Base-by-base conservation (phyloP, 2,888 invertebrate genomes). In the Cynaeus angustus region DNA sequence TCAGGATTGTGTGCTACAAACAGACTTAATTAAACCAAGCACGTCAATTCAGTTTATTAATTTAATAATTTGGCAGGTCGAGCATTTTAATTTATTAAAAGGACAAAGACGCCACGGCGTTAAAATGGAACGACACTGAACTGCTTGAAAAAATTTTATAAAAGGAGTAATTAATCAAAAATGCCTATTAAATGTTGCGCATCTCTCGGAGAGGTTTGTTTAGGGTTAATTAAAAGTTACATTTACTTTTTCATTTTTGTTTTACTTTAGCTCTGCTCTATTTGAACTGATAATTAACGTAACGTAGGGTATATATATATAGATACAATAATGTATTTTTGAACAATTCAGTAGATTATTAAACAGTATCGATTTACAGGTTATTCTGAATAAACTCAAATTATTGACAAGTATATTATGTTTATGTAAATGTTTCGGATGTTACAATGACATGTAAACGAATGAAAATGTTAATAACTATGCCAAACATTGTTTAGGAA, bases 121-220 rank as follows among this genome's bases (percentile, higher is more conserved):
- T 10, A 48, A 14, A 48, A 13, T 13, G 26, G 10, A 48, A 48
- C 26, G 48, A 48, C 16, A 48, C 16, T 48, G 48, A 14, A 1
- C 8, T 1, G 48, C 7, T 53, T 7, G 28, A 37, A 53, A 53
- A 53, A 26, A 43, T 38, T 46, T 46, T 9, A 14, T 12, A 13
- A 9, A 21, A 21, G 7, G 53, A 33, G 53, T 53, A 53, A 53
- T 53, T 53, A 53, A 53, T 53, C 53, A 53, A 53, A 53, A 53
- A 53, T 33, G 10, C 26, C 3, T n/a, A 10, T n/a, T 50, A 13
- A 43, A 43, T 43, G 10, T 13, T 43, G 43, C 7, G 13, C 10
- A 12, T 43, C 13, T 12, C 12, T 43, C 12, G 10, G 48, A 48
- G 16, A 48, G 14, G 9, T 16, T 48, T 10, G 16, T 21, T 48